Conservation (phyloP, 2,797 vertebrate species). For the Anomalospiza imberbis region DNA sequence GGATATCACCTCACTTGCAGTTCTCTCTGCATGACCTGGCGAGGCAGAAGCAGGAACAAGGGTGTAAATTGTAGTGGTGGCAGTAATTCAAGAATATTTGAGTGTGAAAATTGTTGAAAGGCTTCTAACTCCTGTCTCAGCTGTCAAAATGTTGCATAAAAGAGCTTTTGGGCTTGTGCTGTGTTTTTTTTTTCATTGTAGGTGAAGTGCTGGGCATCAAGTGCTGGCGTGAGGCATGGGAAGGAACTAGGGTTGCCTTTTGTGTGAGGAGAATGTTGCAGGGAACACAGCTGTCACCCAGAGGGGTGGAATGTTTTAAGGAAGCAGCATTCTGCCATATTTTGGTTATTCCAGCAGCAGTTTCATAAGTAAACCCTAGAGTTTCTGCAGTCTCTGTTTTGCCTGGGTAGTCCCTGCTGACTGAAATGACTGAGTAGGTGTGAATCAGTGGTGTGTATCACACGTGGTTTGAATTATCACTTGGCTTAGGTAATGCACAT, state of each 20-base stretch:
- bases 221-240: not conserved
- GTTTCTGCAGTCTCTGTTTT: not conserved
- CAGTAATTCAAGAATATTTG: not conserved
- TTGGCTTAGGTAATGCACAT: not conserved
- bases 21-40: not conserved
- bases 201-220: not conserved
- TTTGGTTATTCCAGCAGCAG: not conserved
- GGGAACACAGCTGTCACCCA: not conserved
- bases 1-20: not conserved
- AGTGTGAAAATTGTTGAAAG: not conserved
- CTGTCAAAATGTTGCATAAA: not conserved
- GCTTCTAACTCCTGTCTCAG: not conserved
- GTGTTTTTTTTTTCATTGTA: not conserved
- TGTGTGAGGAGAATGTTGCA: not conserved
- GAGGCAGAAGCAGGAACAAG: not conserved
- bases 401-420: not conserved
- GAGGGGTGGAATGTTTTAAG: not conserved
- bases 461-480: not conserved
- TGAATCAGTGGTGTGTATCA: not conserved
- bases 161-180: not conserved
- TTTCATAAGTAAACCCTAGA: not conserved
- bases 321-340: not conserved
- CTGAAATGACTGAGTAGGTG: not conserved
- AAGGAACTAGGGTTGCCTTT: not conserved
- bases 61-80: not conserved